Base-by-base conservation (phyloP, 2,113 vertebrate genomes). In the Stigmatopora argus region DNA sequence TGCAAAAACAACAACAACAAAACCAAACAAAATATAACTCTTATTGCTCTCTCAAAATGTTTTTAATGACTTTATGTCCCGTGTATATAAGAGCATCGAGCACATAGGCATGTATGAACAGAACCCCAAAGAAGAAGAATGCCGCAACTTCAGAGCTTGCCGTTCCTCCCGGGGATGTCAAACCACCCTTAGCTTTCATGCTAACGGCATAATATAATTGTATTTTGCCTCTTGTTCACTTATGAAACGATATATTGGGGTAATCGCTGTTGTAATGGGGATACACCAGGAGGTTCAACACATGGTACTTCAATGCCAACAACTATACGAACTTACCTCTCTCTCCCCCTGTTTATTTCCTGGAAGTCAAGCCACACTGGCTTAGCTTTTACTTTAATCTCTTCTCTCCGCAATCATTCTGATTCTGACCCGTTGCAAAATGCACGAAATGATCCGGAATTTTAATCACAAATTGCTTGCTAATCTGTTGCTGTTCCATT, bases 121-220 rank as follows among this genome's bases (percentile, higher is more conserved):
- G 65, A 60, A 53, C 23, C 56, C 11, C 26, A 31, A 31, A 31
- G 31, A 64, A 46, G 8, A 62, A 44, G 63, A 31, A 58, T 26
- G 53, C 51, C 61, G 67, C 71, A 86, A 86, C 83, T 89, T 86
- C 83, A 70, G 74, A 82, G 71, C 73, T 67, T 64, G 59, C 59
- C 62, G 72, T 78, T 31, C 66, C 72, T 83, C 79, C 78, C 62
- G n/a, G 78, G 69, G 73, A 80, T 72, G 75, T 47, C 65, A 45
- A 45, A 35, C 62, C 77, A 64, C 57, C 15, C 75, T 87, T 86
- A 87, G 87, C 87, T 82, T 70, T 65, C 1, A 85, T 81, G 87
- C 85, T 89, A 89, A 89, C 81, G 52, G 69, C 72, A 78, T 65
- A 67, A 44, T 72, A 44, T 80, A 75, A 79, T 81, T 66, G 67